phyloP scores from a whole-genome alignment of 1,140 invertebrate species.

The Neomicropteryx cornuta region DNA sequence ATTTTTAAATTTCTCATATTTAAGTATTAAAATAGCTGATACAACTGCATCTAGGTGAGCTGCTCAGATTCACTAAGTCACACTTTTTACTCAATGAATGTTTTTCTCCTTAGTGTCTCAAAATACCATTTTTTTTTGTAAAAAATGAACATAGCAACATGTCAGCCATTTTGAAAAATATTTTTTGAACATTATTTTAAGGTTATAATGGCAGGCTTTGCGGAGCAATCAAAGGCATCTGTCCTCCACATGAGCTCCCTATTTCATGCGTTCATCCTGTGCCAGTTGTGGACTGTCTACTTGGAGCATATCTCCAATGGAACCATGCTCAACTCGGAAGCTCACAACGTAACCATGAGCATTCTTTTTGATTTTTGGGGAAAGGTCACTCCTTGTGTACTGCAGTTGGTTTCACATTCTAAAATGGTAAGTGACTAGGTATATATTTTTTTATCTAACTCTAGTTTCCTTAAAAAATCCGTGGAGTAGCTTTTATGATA shows the following conservation, averaged over 20 bases:
- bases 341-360: slow-evolving; percentile 59
- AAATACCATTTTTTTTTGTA: no score
- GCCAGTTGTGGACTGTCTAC: slow-evolving; percentile 96
- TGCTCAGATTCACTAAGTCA: no score
- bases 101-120: no score
- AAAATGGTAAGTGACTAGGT: slow-evolving; percentile 61
- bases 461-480: no score
- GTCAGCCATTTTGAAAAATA: no score
- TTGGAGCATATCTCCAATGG: slow-evolving; percentile 77
- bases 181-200: no score
- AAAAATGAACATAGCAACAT: no score
- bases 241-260: slow-evolving; percentile 87
- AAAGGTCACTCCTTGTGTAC: slow-evolving; percentile 89
- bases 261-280: slow-evolving; percentile 72
- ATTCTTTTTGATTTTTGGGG: slow-evolving; percentile 98
- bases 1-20: no score
- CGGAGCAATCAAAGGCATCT: slow-evolving; percentile 86
- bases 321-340: slow-evolving; percentile 53
- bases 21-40: no score
- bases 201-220: slow-evolving; percentile 89
- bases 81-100: no score
- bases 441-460: slow-evolving; percentile 1
- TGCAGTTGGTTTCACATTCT: slow-evolving; percentile 87
- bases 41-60: no score
- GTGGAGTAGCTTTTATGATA: no score